Conservation (phyloP, 2,888 invertebrate species). For the Helicoverpa assulta region DNA sequence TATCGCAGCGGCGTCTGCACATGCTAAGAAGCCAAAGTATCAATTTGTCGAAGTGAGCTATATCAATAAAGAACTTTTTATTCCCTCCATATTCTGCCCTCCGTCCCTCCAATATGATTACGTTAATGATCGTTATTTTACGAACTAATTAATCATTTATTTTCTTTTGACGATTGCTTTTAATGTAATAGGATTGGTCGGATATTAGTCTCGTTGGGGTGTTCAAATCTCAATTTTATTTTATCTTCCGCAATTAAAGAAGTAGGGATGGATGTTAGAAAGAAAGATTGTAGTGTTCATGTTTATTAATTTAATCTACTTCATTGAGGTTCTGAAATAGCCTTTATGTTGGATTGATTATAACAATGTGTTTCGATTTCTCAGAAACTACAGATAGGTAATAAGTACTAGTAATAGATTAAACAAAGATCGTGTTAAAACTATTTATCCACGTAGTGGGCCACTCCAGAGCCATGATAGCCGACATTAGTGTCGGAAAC, state of each 20-base stretch:
- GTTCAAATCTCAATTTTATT: conserved; percentile 54
- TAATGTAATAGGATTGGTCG: conserved; percentile 58
- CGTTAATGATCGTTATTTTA: conserved; percentile 69
- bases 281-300: too few relatives aligned
- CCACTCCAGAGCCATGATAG: conserved; percentile 18
- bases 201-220: conserved; percentile 41
- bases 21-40: conserved; percentile 56
- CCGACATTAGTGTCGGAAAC: conserved; percentile 25
- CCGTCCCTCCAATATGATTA: conserved; percentile 68
- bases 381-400: neutral
- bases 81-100: conserved; percentile 66
- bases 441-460: neutral
- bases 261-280: neutral
- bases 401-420: neutral
- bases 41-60: conserved; percentile 65
- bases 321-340: neutral
- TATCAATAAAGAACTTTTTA: conserved; percentile 72
- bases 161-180: conserved; percentile 56
- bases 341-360: too few relatives aligned
- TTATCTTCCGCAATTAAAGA: conserved; percentile 26
- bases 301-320: too few relatives aligned
- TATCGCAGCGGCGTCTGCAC: conserved; percentile 46
- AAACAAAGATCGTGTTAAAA: conserved; percentile 1
- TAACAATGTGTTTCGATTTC: too few relatives aligned
- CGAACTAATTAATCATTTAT: conserved; percentile 67